These are phyloP conservation scores for Cossypha heuglini DNA, from an alignment of 2,797 vertebrate species.

Conservation along the genomic window DNA sequence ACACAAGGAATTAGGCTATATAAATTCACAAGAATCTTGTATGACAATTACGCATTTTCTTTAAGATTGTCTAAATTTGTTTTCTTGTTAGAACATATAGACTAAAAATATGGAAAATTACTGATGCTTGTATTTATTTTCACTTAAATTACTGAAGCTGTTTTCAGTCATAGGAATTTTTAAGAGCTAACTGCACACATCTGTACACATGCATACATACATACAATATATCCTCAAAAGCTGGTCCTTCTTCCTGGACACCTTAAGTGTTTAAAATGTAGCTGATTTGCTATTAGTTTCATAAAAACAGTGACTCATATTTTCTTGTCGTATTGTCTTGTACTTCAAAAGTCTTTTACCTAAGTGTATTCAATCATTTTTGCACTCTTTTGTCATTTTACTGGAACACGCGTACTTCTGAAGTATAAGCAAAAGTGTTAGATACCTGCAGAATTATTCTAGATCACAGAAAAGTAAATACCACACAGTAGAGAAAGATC, in stretches of 20 bases:
- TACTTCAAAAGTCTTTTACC: not conserved
- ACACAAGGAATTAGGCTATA: not conserved
- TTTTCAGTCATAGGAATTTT: not conserved
- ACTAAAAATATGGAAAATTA: not conserved
- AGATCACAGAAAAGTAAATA: not conserved
- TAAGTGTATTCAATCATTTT: not conserved
- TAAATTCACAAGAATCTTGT: not conserved
- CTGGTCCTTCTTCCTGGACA: not conserved
- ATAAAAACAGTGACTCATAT: not conserved
- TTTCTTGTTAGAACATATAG: not conserved
- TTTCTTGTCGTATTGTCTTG: not conserved
- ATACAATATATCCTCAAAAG: not conserved
- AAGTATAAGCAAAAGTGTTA: not conserved
- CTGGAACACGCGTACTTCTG: not conserved
- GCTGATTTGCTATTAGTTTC: not conserved
- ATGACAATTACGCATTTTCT: not conserved
- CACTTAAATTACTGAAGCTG: not conserved
- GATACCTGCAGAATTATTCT: not conserved
- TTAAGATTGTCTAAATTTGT: not conserved
- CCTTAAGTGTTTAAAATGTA: not conserved
- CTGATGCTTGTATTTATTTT: not conserved
- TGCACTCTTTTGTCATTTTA: not conserved
- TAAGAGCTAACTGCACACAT: not conserved
- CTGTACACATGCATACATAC: accelerated
- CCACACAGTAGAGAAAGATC: not conserved